These are phyloP conservation scores for Strigamia transsilvanica DNA, from an alignment of 2,888 invertebrate species.

Conservation along the genomic window DNA sequence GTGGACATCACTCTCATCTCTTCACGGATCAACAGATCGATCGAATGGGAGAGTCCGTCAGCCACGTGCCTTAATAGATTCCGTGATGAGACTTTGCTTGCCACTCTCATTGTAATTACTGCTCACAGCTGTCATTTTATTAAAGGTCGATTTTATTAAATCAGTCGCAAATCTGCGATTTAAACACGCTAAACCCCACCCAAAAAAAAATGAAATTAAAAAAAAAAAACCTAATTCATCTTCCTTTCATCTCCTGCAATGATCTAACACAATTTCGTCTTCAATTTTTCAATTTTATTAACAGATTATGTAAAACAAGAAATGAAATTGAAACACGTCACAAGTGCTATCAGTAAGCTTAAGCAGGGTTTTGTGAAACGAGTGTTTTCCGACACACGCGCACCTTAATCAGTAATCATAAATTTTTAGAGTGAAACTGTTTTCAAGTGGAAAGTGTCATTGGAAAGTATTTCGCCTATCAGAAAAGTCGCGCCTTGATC, in stretches of 20 bases:
- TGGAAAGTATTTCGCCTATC: slow-evolving; percentile 49
- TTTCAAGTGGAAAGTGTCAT: slow-evolving; percentile 49
- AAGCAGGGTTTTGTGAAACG: not conserved
- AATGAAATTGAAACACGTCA: slow-evolving; percentile 18
- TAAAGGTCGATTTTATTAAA: slow-evolving; percentile 48
- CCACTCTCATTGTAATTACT: slow-evolving; percentile 49
- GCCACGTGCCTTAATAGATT: slow-evolving; percentile 48
- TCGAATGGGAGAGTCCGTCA: slow-evolving; percentile 46
- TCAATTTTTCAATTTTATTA: not conserved
- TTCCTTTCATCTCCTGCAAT: not conserved
- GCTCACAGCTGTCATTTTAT: slow-evolving; percentile 49
- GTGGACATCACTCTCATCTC: slow-evolving; percentile 48
- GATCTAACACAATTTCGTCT: not conserved
- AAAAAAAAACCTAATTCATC: not conserved
- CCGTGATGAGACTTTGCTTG: slow-evolving; percentile 48
- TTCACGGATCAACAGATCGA: slow-evolving; percentile 49
- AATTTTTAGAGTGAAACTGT: slow-evolving; percentile 42
- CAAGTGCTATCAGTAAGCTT: slow-evolving; percentile 18
- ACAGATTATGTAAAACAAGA: slow-evolving; percentile 17
- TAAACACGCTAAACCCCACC: not conserved
- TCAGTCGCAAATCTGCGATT: slow-evolving; percentile 29
- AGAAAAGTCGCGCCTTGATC: slow-evolving; percentile 49
- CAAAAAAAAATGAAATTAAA: not conserved
- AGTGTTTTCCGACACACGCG: slow-evolving; percentile 2
- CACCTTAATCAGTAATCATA: slow-evolving; percentile 49